Conservation (phyloP, 2,797 vertebrate species). For the Staurois parvus region DNA sequence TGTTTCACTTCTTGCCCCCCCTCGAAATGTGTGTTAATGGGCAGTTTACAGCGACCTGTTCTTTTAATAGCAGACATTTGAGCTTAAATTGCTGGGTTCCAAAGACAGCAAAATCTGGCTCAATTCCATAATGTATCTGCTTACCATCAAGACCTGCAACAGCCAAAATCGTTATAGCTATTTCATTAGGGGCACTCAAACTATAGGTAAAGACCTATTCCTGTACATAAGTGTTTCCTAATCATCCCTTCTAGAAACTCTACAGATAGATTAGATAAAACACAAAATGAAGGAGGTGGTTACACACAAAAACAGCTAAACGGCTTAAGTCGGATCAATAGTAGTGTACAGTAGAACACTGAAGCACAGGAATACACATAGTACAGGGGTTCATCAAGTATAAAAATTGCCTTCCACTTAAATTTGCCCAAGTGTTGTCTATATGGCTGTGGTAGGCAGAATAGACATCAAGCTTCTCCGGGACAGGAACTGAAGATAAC, state of each 20-base stretch:
- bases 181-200: not conserved
- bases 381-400: no score
- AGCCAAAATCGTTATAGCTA: not conserved
- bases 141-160: conserved; percentile 24
- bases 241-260: not conserved
- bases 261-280: not conserved
- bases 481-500: no score
- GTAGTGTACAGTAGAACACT: no score
- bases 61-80: conserved; percentile 58
- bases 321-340: not conserved
- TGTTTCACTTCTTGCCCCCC: conserved; percentile 18
- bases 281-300: not conserved
- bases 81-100: conserved; percentile 40
- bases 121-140: conserved; percentile 33
- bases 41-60: conserved; percentile 12
- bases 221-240: not conserved
- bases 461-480: no score
- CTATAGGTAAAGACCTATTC: not conserved
- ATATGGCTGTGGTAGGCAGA: no score
- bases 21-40: conserved; percentile 37
- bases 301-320: not conserved
- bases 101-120: conserved; percentile 37
- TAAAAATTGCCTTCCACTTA: no score
- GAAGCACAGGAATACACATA: no score
- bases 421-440: no score